These are phyloP conservation scores for Apus apus DNA, from an alignment of 2,113 vertebrate species.

Conservation along the genomic window DNA sequence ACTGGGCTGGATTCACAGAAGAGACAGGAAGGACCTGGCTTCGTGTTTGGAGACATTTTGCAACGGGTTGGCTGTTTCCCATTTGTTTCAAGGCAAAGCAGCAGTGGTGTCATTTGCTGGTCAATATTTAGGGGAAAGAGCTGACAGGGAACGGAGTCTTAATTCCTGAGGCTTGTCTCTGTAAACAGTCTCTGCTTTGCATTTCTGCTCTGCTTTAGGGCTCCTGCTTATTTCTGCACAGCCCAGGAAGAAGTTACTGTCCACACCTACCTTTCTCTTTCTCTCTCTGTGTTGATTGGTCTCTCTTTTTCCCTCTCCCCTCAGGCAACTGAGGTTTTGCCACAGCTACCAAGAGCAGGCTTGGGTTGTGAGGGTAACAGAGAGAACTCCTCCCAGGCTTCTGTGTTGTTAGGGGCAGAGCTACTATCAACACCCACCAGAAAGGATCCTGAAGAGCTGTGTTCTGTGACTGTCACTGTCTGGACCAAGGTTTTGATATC, in stretches of 20 bases:
- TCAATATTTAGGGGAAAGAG: not conserved
- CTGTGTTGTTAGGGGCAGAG: too few relatives aligned
- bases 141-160: not conserved
- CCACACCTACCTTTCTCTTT: not conserved
- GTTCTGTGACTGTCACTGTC: too few relatives aligned
- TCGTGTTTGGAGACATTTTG: slow-evolving; percentile 52
- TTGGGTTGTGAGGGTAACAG: too few relatives aligned
- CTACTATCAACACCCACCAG: too few relatives aligned
- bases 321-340: not conserved
- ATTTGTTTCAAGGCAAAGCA: not conserved
- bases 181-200: not conserved
- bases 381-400: too few relatives aligned
- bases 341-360: too few relatives aligned
- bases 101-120: not conserved
- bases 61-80: not conserved
- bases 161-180: not conserved
- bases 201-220: not conserved
- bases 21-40: slow-evolving; percentile 50
- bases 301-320: not conserved
- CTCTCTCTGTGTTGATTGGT: not conserved
- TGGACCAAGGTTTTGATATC: too few relatives aligned
- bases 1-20: slow-evolving; percentile 46
- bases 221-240: not conserved
- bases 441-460: too few relatives aligned
- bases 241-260: not conserved